A percentile compares a stretch with the other conserved stretches of the same genome.
These are phyloP conservation scores for Ciconia maguari DNA, from an alignment of 2,113 vertebrate species.

Conservation along the genomic window DNA sequence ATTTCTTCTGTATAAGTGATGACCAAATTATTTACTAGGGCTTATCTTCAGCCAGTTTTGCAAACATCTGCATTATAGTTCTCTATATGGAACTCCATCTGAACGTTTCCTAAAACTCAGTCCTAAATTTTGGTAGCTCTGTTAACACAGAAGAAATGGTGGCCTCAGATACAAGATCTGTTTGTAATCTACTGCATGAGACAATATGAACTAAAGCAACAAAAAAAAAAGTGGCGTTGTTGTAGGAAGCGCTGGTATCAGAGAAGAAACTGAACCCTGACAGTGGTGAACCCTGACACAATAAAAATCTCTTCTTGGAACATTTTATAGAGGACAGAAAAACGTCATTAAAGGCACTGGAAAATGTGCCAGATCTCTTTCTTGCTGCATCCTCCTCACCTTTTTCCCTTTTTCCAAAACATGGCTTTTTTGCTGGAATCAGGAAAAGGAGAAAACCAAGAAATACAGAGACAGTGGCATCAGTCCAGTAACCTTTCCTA, in stretches of 20 bases:
- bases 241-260: neutral
- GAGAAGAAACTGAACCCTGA: neutral
- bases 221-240: neutral
- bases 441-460: conserved; percentile 97
- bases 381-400: conserved; percentile 65
- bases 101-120: neutral
- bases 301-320: neutral
- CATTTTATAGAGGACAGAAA: neutral
- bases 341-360: neutral
- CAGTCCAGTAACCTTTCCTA: conserved; percentile 95
- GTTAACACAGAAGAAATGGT: neutral
- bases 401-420: conserved; percentile 69
- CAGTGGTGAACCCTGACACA: neutral
- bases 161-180: neutral
- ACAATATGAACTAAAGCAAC: neutral
- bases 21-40: neutral
- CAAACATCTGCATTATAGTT: neutral
- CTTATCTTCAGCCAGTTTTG: neutral
- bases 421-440: conserved; percentile 88
- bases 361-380: neutral
- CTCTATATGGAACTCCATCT: neutral
- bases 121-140: neutral
- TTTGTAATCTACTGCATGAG: neutral
- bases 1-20: neutral
- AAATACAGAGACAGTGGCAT: conserved; percentile 94